These are phyloP conservation scores for Prunella fulvescens DNA, from an alignment of 2,113 vertebrate species.

Conservation along the genomic window DNA sequence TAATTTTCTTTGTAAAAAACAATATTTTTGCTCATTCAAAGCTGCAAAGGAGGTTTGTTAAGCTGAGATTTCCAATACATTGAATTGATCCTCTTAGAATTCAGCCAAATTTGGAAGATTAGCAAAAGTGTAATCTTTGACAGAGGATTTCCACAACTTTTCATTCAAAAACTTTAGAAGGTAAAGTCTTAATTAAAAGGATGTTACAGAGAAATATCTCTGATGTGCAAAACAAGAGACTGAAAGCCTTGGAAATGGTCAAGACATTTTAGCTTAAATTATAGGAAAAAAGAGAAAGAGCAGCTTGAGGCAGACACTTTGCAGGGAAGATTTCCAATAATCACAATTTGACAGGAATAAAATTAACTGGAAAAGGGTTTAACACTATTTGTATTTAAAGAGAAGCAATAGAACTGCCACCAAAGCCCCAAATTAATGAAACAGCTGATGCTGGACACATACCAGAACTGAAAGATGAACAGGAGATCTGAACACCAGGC, in stretches of 20 bases:
- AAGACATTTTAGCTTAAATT: background rate
- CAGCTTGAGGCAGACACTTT: background rate
- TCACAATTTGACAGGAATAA: background rate
- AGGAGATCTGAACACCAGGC: constrained; percentile 95
- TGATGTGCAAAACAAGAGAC: background rate
- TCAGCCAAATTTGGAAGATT: background rate
- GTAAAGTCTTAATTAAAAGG: background rate
- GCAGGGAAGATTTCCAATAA: background rate
- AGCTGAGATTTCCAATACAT: background rate
- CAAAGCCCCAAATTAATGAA: background rate
- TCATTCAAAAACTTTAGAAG: background rate
- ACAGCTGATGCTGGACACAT: background rate
- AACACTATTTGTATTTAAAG: background rate
- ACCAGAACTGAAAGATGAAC: constrained; percentile 97
- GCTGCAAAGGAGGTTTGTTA: background rate
- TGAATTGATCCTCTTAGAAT: background rate
- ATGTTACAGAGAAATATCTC: background rate
- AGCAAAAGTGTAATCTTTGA: background rate
- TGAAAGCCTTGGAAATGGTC: background rate
- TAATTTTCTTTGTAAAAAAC: background rate
- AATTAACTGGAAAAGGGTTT: background rate
- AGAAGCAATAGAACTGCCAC: background rate
- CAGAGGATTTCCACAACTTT: background rate
- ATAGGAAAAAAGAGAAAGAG: background rate
- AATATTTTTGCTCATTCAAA: background rate